phyloP scores from a whole-genome alignment of 2,888 invertebrate species.

The Caenorhabditis sulstoni region DNA sequence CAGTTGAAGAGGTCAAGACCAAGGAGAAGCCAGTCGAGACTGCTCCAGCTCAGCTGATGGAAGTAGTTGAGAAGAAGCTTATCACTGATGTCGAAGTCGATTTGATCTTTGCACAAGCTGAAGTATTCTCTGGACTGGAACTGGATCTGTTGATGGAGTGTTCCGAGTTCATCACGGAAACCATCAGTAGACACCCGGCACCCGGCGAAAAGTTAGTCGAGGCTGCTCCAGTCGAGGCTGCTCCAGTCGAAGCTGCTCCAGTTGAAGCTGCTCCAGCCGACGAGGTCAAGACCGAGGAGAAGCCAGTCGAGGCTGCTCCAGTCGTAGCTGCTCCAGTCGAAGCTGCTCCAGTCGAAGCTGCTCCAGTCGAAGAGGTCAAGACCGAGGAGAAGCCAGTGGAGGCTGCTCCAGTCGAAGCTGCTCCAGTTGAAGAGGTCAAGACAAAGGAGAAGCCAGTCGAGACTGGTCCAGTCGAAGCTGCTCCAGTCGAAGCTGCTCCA shows the following conservation, averaged over 20 bases:
- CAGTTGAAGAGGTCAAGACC: not conserved
- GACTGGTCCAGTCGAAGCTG: not conserved
- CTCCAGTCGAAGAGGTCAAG: too few relatives aligned
- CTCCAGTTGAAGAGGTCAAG: too few relatives aligned
- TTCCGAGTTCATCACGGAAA: too few relatives aligned
- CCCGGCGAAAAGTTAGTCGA: constrained; percentile 1
- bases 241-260: constrained; percentile 35
- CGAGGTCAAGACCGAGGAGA: not conserved
- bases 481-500: constrained; percentile 10
- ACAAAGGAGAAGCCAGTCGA: too few relatives aligned
- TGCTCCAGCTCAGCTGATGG: not conserved
- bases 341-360: constrained; percentile 1
- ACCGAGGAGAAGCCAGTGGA: too few relatives aligned
- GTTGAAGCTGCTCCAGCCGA: constrained; percentile 34
- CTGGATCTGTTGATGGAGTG: not conserved
- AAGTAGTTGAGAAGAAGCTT: constrained; percentile 4
- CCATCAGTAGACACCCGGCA: too few relatives aligned
- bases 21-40: constrained; percentile 4
- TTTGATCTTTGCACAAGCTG: too few relatives aligned
- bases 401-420: too few relatives aligned
- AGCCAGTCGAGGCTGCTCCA: constrained; percentile 1
- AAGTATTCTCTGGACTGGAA: too few relatives aligned
- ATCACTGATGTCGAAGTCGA: too few relatives aligned
- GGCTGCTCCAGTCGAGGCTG: constrained; percentile 25
- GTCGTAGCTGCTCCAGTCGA: constrained; percentile 14